Evolutionary conservation across 2,797 vertebrate genomes (phyloP).

Genomic region (Odontamblyopus lacepedii): DNA sequence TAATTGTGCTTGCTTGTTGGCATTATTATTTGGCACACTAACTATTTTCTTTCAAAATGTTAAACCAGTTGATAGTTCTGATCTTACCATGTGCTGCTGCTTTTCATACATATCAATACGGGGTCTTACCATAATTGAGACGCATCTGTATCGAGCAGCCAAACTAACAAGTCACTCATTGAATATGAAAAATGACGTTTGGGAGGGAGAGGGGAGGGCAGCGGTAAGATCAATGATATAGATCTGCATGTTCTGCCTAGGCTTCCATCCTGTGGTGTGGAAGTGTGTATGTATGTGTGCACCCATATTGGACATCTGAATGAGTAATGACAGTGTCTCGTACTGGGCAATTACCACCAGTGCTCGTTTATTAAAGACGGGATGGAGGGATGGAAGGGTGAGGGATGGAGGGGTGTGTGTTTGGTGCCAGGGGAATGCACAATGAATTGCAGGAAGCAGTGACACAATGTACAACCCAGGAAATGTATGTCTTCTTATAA

Average conservation of each 20-base stretch:
- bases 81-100: conserved; percentile 9
- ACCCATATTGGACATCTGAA: conserved; percentile 79
- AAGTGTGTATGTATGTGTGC: conserved; percentile 39
- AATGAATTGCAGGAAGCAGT: conserved; percentile 51
- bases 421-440: conserved; percentile 44
- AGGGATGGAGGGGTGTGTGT: conserved; percentile 48
- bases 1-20: not conserved
- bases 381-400: conserved; percentile 58
- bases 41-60: not conserved
- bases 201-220: conserved; percentile 48
- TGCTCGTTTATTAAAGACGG: conserved; percentile 78
- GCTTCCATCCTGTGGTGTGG: conserved; percentile 46
- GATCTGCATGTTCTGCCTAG: conserved; percentile 73
- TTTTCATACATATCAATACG: conserved; percentile 44
- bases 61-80: conserved; percentile 22
- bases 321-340: conserved; percentile 80
- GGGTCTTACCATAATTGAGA: conserved; percentile 73
- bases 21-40: not conserved
- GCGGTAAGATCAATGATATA: conserved; percentile 78
- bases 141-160: conserved; percentile 72
- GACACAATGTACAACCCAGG: conserved; percentile 47
- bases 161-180: conserved; percentile 80
- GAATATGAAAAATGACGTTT: conserved; percentile 81
- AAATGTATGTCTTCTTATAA: conserved; percentile 51
- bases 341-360: conserved; percentile 78